Conservation (phyloP, 2,888 invertebrate species). For the Hemicrepidius hirtus region DNA sequence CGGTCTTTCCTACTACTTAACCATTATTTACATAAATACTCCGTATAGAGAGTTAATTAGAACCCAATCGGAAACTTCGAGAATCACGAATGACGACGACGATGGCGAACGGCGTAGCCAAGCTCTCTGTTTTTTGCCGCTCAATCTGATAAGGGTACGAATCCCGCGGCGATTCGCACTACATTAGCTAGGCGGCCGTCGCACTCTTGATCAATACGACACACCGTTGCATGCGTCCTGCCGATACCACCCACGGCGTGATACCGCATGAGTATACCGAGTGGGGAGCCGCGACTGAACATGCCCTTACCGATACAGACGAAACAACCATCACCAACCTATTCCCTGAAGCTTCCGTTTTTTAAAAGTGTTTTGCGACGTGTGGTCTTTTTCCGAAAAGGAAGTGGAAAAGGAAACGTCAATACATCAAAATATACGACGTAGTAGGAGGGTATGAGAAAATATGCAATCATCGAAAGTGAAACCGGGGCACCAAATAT, state of each 20-base stretch:
- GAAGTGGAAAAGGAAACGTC: conserved; percentile 8
- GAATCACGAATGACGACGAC: too few relatives aligned
- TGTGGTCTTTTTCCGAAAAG: neutral
- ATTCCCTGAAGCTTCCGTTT: neutral
- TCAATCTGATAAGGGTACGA: conserved; percentile 29
- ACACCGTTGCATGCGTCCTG: conserved; percentile 54
- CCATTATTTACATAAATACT: neutral
- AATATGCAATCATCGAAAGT: neutral
- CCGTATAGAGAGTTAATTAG: neutral
- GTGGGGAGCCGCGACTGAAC: conserved; percentile 42
- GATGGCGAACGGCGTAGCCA: neutral
- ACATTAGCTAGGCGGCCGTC: conserved; percentile 53
- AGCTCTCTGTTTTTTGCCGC: conserved; percentile 24
- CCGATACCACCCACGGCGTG: conserved; percentile 54
- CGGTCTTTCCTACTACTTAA: neutral
- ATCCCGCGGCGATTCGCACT: conserved; percentile 50
- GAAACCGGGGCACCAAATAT: too few relatives aligned
- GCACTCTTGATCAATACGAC: conserved; percentile 56
- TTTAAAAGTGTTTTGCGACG: neutral
- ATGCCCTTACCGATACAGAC: conserved; percentile 12
- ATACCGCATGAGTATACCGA: conserved; percentile 49
- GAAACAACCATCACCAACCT: neutral
- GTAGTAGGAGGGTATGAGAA: neutral
- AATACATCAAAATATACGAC: neutral
- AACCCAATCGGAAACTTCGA: too few relatives aligned